Evolutionary conservation across 2,888 invertebrate species (phyloP).

Genomic region (Cheilosia impressa): DNA sequence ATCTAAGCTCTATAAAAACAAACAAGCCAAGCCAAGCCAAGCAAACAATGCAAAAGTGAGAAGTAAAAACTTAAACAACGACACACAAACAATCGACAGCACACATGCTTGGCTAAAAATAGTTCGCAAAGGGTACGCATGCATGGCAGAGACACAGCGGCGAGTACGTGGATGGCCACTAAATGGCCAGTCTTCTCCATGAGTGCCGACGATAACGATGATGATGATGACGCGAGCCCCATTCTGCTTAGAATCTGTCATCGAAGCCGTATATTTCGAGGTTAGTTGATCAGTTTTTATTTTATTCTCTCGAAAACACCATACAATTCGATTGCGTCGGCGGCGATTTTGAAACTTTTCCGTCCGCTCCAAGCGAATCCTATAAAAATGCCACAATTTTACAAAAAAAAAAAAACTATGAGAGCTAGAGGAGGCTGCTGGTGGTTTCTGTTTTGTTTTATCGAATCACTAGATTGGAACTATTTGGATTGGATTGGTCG

Average conservation of each 20-base stretch:
- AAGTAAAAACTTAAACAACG: slow-evolving; percentile 26
- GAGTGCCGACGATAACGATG: slow-evolving; percentile 5
- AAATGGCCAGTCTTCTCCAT: not conserved
- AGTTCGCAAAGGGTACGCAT: not conserved
- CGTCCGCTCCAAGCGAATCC: slow-evolving; percentile 17
- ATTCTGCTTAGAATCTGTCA: slow-evolving; percentile 61
- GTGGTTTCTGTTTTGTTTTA: slow-evolving; percentile 43
- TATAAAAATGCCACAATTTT: slow-evolving; percentile 63
- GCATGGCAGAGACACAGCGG: too few relatives aligned
- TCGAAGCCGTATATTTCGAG: slow-evolving; percentile 53
- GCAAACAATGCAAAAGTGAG: slow-evolving; percentile 27
- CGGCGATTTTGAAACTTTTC: slow-evolving; percentile 38
- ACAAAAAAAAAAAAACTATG: too few relatives aligned
- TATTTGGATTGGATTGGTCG: slow-evolving; percentile 33
- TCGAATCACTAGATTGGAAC: slow-evolving; percentile 37
- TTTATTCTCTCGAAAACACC: slow-evolving; percentile 11
- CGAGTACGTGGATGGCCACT: not conserved
- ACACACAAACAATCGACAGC: slow-evolving; percentile 5
- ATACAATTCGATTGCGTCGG: slow-evolving; percentile 51
- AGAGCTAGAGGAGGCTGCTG: not conserved
- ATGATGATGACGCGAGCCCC: slow-evolving; percentile 2
- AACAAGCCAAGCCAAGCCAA: slow-evolving; percentile 10
- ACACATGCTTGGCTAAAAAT: slow-evolving; percentile 24
- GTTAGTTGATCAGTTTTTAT: slow-evolving; percentile 43
- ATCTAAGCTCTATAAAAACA: not conserved